These are phyloP conservation scores for Theocolax elegans DNA, from an alignment of 1,140 invertebrate genomes.

Conservation along the genomic window DNA sequence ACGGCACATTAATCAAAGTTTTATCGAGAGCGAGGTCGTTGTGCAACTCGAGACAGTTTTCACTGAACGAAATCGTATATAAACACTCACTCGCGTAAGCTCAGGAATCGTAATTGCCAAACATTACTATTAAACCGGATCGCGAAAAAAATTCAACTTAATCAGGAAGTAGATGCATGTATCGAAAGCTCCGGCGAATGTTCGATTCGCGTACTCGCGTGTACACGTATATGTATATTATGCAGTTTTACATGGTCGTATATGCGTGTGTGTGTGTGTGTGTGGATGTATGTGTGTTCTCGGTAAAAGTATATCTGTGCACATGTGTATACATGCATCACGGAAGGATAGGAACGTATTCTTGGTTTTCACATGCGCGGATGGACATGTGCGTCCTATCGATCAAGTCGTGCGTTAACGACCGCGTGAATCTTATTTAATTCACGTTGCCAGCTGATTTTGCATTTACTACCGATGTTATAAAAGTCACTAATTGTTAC, in stretches of 20 bases:
- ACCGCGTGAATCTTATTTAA: too few species aligned
- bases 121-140: slow-evolving; percentile 23
- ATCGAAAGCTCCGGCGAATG: background rate
- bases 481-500: too few species aligned
- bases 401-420: background rate
- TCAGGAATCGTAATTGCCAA: slow-evolving; percentile 29
- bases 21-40: slow-evolving; percentile 8
- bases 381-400: background rate
- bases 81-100: background rate
- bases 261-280: background rate
- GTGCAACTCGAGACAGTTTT: slow-evolving; percentile 24
- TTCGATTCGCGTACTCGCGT: background rate
- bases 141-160: slow-evolving; percentile 36
- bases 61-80: slow-evolving; percentile 8
- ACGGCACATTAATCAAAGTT: slow-evolving; percentile 21
- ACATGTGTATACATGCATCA: too few species aligned
- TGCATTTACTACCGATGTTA: background rate
- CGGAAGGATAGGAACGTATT: slow-evolving; percentile 30
- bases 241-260: too few species aligned
- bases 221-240: background rate
- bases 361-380: background rate
- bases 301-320: too few species aligned
- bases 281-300: slow-evolving; percentile 40
- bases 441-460: slow-evolving; percentile 8
- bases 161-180: slow-evolving; percentile 45